Conservation (phyloP, 2,888 invertebrate genomes). For the Alloscopus bannaensis region DNA sequence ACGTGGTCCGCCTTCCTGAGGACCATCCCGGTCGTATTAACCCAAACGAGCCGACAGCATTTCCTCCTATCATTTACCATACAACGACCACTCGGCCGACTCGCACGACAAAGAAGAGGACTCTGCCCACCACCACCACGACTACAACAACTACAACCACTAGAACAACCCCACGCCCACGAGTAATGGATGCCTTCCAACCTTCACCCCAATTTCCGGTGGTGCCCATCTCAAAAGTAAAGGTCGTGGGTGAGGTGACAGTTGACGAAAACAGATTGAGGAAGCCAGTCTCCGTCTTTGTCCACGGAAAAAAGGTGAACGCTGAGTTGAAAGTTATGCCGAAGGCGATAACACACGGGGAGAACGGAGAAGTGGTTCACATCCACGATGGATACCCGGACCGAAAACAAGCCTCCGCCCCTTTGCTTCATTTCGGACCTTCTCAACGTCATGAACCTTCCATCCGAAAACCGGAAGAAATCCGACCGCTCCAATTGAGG, state of each 20-base stretch:
- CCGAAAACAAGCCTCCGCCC: not conserved
- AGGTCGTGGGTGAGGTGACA: constrained; percentile 52
- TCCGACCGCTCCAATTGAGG: constrained; percentile 40
- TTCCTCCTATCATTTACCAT: constrained; percentile 33
- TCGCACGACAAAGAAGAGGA: constrained; percentile 39
- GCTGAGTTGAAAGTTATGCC: constrained; percentile 55
- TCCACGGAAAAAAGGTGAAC: constrained; percentile 52
- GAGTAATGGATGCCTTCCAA: not conserved
- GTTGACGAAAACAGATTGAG: constrained; percentile 49
- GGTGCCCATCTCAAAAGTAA: constrained; percentile 23
- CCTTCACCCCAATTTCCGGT: constrained; percentile 5
- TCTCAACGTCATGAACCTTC: not conserved
- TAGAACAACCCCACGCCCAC: constrained; percentile 7
- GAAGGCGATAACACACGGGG: not conserved
- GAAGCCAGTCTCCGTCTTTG: constrained; percentile 50
- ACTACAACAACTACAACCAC: constrained; percentile 25
- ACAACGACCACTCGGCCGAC: constrained; percentile 23
- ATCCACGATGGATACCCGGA: constrained; percentile 7
- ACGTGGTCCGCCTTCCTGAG: constrained; percentile 50
- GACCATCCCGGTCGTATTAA: not conserved
- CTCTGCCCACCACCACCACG: constrained; percentile 33
- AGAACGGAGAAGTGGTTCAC: not conserved
- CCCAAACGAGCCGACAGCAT: not conserved
- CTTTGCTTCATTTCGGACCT: not conserved
- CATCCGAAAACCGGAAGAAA: constrained; percentile 10